phyloP scores from a whole-genome alignment of 2,113 vertebrate genomes.

The Eolophus roseicapilla region DNA sequence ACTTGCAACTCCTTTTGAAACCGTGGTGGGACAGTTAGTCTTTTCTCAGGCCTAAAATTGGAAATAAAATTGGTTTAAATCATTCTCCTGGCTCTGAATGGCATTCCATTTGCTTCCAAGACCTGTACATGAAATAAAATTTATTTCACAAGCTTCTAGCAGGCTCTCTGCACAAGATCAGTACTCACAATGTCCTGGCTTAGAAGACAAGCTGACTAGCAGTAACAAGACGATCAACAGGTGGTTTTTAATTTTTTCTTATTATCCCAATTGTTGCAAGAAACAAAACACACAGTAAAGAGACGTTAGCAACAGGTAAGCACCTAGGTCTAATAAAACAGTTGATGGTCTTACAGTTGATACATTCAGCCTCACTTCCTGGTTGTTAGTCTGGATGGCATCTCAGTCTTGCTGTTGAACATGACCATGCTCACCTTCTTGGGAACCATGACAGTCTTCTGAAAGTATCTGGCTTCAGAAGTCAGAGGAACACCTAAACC shows the following conservation, averaged over 20 bases:
- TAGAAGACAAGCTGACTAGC: background rate
- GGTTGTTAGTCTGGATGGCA: background rate
- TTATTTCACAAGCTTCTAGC: background rate
- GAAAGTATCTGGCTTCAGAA: background rate
- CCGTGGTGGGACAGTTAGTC: slow-evolving; percentile 62
- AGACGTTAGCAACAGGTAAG: background rate
- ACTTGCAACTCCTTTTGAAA: slow-evolving; percentile 71
- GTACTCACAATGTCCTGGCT: background rate
- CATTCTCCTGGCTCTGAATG: background rate
- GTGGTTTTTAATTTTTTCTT: background rate
- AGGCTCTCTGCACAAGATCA: background rate
- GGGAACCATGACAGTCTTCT: background rate
- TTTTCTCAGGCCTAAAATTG: slow-evolving; percentile 71
- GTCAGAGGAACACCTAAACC: background rate
- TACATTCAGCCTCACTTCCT: background rate
- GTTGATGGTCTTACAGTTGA: background rate
- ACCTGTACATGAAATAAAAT: background rate
- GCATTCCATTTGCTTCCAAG: background rate
- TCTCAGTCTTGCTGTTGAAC: background rate
- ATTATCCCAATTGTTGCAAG: background rate
- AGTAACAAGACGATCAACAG: background rate
- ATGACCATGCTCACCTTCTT: background rate
- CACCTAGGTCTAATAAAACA: background rate
- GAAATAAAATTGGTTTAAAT: background rate
- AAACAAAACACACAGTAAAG: background rate